Conservation (phyloP, 2,113 vertebrate genomes). For the Actenoides hombroni region DNA sequence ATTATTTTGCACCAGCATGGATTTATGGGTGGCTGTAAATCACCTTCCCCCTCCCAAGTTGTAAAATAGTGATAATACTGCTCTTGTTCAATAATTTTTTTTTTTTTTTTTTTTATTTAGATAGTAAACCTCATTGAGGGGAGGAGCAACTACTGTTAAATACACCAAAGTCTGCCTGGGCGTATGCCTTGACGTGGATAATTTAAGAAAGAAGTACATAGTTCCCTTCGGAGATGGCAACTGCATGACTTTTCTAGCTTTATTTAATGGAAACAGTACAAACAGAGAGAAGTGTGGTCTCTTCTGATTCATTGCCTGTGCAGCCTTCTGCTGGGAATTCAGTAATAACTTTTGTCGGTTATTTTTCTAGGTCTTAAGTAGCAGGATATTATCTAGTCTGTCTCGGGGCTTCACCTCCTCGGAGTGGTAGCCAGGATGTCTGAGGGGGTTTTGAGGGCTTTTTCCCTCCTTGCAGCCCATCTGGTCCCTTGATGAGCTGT, state of each 20-base stretch:
- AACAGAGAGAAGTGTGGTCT: background rate
- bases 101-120: background rate
- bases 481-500: constrained; percentile 3
- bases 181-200: fast-evolving
- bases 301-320: background rate
- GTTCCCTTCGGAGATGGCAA: background rate
- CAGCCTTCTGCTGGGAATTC: constrained; percentile 6
- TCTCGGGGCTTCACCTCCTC: background rate
- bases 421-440: constrained; percentile 19
- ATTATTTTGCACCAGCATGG: constrained; percentile 22
- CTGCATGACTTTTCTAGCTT: background rate
- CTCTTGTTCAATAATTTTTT: background rate
- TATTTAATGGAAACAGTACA: background rate
- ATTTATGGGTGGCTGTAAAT: constrained; percentile 57
- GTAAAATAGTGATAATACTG: constrained; percentile 10
- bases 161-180: background rate
- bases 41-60: constrained; percentile 36
- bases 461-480: background rate
- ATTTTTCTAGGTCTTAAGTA: background rate
- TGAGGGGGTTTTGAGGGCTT: background rate
- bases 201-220: fast-evolving
- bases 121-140: background rate
- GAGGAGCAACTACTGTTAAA: background rate
- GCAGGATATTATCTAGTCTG: constrained; percentile 39
- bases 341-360: background rate